Conservation (phyloP, 64 coral and sea anemone species). For the Montipora capricornis region DNA sequence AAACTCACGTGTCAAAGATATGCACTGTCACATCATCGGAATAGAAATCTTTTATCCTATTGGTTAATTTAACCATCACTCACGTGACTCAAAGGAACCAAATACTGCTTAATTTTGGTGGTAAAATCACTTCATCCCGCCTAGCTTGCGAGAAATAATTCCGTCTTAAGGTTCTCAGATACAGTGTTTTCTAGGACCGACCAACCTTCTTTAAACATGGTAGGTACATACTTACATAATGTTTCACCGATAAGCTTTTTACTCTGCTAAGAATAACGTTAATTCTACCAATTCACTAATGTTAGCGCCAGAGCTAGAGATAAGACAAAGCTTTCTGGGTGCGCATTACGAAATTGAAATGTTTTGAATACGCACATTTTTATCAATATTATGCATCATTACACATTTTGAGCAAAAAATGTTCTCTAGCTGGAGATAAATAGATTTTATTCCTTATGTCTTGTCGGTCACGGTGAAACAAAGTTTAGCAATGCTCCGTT, state of each 20-base stretch:
- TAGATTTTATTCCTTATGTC: not conserved
- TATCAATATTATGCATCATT: not conserved
- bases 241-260: not conserved
- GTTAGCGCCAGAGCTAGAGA: no score
- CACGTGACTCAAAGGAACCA: not conserved
- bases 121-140: not conserved
- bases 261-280: no score
- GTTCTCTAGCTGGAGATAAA: not conserved
- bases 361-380: not conserved
- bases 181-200: slow-evolving; percentile 43
- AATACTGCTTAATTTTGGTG: not conserved
- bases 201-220: slow-evolving; percentile 4
- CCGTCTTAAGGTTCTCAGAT: not conserved
- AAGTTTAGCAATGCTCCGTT: no score
- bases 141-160: not conserved
- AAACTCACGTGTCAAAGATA: not conserved
- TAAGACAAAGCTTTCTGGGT: no score
- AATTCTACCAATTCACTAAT: no score
- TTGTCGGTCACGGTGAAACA: not conserved
- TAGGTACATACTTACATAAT: not conserved
- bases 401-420: not conserved
- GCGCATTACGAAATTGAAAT: no score
- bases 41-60: not conserved
- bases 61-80: not conserved
- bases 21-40: not conserved